Conservation (phyloP, 2,797 vertebrate genomes). For the Clarias laeviceps region DNA sequence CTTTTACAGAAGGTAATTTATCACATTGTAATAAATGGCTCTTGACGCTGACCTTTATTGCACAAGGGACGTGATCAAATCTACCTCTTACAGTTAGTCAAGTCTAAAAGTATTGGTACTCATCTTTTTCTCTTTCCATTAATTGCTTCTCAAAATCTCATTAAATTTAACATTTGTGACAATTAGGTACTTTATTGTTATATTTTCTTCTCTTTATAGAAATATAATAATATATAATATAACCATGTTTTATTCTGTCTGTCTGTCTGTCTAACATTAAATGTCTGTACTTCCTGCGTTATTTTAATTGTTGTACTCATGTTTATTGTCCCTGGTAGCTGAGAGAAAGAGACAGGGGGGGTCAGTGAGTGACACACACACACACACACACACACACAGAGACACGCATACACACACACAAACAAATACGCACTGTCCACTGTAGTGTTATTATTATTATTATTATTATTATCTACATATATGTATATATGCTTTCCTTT, state of each 20-base stretch:
- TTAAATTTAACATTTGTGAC: background rate
- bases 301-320: background rate
- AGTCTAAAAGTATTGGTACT: background rate
- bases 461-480: too few relatives aligned
- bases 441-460: too few relatives aligned
- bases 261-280: background rate
- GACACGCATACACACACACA: too few relatives aligned
- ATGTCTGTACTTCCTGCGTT: background rate
- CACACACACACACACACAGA: too few relatives aligned
- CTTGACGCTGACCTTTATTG: background rate
- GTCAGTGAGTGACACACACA: too few relatives aligned
- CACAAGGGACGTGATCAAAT: background rate
- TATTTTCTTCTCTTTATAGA: background rate
- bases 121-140: background rate
- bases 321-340: background rate
- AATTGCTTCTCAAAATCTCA: background rate
- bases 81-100: background rate
- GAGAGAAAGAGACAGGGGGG: background rate
- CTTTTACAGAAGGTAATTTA: background rate
- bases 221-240: background rate
- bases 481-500: too few relatives aligned
- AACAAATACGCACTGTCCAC: too few relatives aligned
- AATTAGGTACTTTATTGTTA: background rate
- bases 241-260: background rate
- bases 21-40: background rate